These are phyloP conservation scores for Sympetrum striolatum DNA, from an alignment of 2,888 invertebrate genomes.

Conservation along the genomic window DNA sequence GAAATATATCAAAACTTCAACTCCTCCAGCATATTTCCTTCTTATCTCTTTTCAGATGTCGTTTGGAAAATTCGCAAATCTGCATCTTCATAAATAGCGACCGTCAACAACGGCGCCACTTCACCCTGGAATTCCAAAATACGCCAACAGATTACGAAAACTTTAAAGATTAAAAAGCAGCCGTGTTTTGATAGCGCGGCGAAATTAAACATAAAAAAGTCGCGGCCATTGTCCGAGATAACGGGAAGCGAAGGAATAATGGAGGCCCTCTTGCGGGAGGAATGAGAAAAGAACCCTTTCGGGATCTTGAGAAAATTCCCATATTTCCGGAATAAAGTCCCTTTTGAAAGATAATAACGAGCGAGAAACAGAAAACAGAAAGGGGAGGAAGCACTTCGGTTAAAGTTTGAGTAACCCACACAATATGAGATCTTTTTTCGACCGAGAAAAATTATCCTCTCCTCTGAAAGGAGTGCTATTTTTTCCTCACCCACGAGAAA, in stretches of 20 bases:
- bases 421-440: neutral
- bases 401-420: neutral
- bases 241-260: neutral
- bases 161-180: neutral
- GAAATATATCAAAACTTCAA: too few relatives aligned
- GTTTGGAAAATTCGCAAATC: too few relatives aligned
- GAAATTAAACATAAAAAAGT: neutral
- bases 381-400: neutral
- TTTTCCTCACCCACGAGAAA: neutral
- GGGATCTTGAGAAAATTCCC: slow-evolving; percentile 17
- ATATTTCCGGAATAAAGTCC: neutral
- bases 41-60: too few relatives aligned
- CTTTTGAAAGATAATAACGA: neutral
- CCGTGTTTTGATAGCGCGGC: neutral
- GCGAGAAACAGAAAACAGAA: neutral
- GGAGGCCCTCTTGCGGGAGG: neutral
- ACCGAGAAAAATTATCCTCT: neutral
- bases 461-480: neutral
- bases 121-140: neutral
- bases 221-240: neutral
- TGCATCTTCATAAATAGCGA: too few relatives aligned
- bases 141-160: neutral
- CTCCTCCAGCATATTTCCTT: too few relatives aligned
- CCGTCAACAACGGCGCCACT: neutral
- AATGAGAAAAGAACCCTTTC: neutral